Evolutionary conservation across 2,113 vertebrate species (phyloP).

Genomic region (Misgurnus mizolepis): DNA sequence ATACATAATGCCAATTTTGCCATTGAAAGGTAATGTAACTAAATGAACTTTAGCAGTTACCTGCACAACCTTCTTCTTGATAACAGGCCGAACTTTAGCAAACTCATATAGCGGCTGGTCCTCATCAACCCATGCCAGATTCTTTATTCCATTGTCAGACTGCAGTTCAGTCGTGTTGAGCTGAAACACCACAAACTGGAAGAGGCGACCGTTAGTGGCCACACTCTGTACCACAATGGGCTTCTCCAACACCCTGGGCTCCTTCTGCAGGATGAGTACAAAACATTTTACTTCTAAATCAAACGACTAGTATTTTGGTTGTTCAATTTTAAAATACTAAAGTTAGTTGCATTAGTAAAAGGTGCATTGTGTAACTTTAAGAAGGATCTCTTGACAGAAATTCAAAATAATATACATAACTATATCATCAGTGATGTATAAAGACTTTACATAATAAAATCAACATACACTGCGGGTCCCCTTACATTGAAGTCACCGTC

Average conservation of each 20-base stretch:
- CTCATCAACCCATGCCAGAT: conserved; percentile 83
- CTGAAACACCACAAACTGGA: conserved; percentile 88
- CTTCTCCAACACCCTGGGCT: conserved; percentile 75
- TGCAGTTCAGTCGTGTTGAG: conserved; percentile 86
- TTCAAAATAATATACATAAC: too few relatives aligned
- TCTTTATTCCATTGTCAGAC: conserved; percentile 79
- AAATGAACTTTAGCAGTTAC: conserved; percentile 61
- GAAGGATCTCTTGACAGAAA: too few relatives aligned
- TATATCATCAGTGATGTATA: too few relatives aligned
- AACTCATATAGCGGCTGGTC: conserved; percentile 81
- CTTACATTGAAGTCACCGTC: too few relatives aligned
- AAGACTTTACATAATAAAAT: too few relatives aligned
- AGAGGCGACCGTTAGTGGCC: conserved; percentile 81
- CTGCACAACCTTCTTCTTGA: conserved; percentile 83
- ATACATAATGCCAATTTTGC: too few relatives aligned
- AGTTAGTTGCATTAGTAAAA: too few relatives aligned
- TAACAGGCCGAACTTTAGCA: conserved; percentile 75
- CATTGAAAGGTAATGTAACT: not conserved
- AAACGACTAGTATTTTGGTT: too few relatives aligned
- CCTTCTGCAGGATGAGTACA: conserved; percentile 60
- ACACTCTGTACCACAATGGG: conserved; percentile 84
- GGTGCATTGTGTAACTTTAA: too few relatives aligned
- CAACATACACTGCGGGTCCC: too few relatives aligned
- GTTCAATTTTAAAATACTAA: too few relatives aligned
- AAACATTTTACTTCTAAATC: not conserved